Base-by-base conservation (phyloP, 2,888 invertebrate genomes). In the Sinelater perroti region DNA sequence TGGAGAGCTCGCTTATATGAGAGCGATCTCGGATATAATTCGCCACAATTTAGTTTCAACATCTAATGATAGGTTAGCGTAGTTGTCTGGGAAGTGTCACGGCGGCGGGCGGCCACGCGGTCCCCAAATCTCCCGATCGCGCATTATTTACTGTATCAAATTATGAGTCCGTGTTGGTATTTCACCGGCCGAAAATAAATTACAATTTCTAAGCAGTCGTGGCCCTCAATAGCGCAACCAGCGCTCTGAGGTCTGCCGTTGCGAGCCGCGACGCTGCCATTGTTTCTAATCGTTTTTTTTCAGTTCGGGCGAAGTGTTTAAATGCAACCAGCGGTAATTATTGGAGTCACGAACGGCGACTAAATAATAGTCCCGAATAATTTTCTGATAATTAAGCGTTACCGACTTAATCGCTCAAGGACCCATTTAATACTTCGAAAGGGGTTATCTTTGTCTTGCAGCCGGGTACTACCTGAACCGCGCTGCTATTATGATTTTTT, bases 91-190 rank as follows among this genome's bases (percentile, higher is more conserved):
- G 67, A 70, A 71, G 70, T 72, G 72, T 72, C 72, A 72, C 72
- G 72, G 71, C 69, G 68, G 64, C 68, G 63, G 66, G 63, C 62
- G 62, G 63, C 60, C 53, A 60, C 56, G 56, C 53, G 58, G 63
- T 63, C 58, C 63, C 71, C 69, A 69, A 72, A 72, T 71, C 72
- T 71, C 42, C 67, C 67, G 68, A 70, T 70, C 67, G 70, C 68
- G 67, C 70, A 70, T 72, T 72, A 73, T 74, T 73, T 72, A 73
- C 72, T 73, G 70, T 72, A 70, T 72, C 71, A 72, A 74, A 73
- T 74, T 73, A 73, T 70, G 70, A 68, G 64, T 63, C 66, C 61
- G 60, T 60, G 61, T 56, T 58, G 58, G 54, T 60, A 61, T 65
- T 61, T 63, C 44, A 61, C 56, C 46, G 35, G 42, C 51, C 51